phyloP scores from a whole-genome alignment of 2,113 vertebrate genomes.

The Vombatus ursinus region DNA sequence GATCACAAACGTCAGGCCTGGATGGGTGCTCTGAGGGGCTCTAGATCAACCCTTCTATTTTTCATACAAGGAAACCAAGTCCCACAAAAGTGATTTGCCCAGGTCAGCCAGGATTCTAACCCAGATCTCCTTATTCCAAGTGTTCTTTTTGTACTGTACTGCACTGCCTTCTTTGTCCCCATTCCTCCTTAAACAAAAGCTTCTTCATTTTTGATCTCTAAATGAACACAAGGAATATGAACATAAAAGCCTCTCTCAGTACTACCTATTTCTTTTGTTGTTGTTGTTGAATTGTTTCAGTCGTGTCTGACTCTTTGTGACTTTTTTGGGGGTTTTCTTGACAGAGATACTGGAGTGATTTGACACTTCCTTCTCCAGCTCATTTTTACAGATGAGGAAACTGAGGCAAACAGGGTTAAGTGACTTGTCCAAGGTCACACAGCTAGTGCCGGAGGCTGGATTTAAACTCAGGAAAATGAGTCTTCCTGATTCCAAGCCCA shows the following conservation, averaged over 20 bases:
- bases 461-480: too few species aligned
- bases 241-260: not conserved
- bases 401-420: too few species aligned
- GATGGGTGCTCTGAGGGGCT: not conserved
- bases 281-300: too few species aligned
- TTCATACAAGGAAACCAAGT: not conserved
- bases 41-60: not conserved
- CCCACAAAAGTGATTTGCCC: not conserved
- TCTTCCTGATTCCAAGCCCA: too few species aligned
- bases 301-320: too few species aligned
- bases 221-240: not conserved
- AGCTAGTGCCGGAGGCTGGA: too few species aligned
- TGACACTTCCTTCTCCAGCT: too few species aligned
- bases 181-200: not conserved
- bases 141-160: not conserved
- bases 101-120: not conserved
- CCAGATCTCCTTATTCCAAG: not conserved
- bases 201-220: not conserved
- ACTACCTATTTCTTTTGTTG: not conserved
- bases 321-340: too few species aligned
- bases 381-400: too few species aligned
- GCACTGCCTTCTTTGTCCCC: not conserved
- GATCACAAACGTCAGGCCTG: not conserved
- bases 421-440: too few species aligned
- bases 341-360: too few species aligned